These are phyloP conservation scores for Platichthys flesus DNA, from an alignment of 2,113 vertebrate species.

Conservation along the genomic window DNA sequence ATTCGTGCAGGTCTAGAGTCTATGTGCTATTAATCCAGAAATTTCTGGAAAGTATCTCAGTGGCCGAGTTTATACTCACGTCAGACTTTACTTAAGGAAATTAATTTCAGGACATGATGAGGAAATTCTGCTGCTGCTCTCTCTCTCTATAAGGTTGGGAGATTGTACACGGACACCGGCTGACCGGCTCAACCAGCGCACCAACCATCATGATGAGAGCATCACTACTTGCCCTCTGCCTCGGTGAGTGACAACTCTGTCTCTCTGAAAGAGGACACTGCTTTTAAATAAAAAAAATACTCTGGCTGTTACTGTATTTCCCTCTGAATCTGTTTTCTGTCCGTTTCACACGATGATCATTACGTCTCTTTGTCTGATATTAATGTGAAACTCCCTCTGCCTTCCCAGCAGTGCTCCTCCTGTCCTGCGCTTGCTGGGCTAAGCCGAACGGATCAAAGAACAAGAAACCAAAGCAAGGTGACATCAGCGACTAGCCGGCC, in stretches of 20 bases:
- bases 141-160: conserved; percentile 31
- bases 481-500: conserved; percentile 15
- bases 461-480: conserved; percentile 92
- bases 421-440: conserved; percentile 81
- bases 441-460: conserved; percentile 87
- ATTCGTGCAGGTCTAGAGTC: neutral
- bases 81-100: conserved; percentile 2
- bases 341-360: conserved; percentile 19
- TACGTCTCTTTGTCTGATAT: conserved; percentile 48
- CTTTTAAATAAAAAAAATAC: neutral
- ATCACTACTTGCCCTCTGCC: conserved; percentile 58
- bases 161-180: conserved; percentile 51
- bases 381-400: conserved; percentile 47
- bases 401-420: conserved; percentile 82
- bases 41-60: conserved; percentile 28
- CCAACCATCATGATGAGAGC: conserved; percentile 72
- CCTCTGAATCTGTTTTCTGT: neutral
- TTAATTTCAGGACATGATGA: conserved; percentile 12
- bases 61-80: conserved; percentile 21
- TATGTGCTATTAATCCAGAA: conserved; percentile 24
- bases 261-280: conserved; percentile 8
- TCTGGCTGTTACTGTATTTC: conserved; percentile 5
- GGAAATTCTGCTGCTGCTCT: conserved; percentile 36
- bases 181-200: conserved; percentile 45
- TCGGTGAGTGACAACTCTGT: conserved; percentile 63